A percentile compares a stretch with the other conserved stretches of the same genome.
These are phyloP conservation scores for Spondyliosoma cantharus DNA, from an alignment of 2,797 vertebrate genomes.

Conservation along the genomic window DNA sequence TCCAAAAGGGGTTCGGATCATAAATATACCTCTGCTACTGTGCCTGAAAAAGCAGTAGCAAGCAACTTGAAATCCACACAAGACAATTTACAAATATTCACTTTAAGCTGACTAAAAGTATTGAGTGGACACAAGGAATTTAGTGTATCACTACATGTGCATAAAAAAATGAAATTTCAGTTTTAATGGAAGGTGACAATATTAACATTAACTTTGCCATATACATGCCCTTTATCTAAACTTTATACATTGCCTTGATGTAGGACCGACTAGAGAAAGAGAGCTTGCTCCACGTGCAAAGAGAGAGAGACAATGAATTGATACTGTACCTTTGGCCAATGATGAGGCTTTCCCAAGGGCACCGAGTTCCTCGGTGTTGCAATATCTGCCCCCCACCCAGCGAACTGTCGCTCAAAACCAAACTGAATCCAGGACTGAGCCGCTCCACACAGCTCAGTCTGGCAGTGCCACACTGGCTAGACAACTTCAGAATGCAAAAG, in stretches of 20 bases:
- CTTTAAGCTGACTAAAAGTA: not conserved
- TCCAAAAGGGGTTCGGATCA: conserved; percentile 3
- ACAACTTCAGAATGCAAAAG: conserved; percentile 60
- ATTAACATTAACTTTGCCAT: not conserved
- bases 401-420: conserved; percentile 61
- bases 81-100: not conserved
- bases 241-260: conserved; percentile 20
- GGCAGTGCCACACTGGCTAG: conserved; percentile 52
- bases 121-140: conserved; percentile 13
- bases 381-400: conserved; percentile 66
- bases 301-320: conserved; percentile 46
- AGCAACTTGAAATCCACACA: conserved; percentile 7
- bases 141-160: not conserved
- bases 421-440: conserved; percentile 46
- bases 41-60: conserved; percentile 20
- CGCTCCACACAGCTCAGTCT: conserved; percentile 54
- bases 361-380: conserved; percentile 66
- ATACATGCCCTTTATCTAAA: conserved; percentile 28
- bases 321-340: conserved; percentile 80
- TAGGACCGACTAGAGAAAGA: conserved; percentile 41
- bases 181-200: conserved; percentile 7
- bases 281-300: conserved; percentile 31
- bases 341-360: conserved; percentile 66
- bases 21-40: conserved; percentile 24
- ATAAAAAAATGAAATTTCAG: conserved; percentile 2